Evolutionary conservation across 2,888 invertebrate genomes (phyloP), one percentile per base, ranked within the genome.

Genomic region (Sarcophaga subvicina): DNA sequence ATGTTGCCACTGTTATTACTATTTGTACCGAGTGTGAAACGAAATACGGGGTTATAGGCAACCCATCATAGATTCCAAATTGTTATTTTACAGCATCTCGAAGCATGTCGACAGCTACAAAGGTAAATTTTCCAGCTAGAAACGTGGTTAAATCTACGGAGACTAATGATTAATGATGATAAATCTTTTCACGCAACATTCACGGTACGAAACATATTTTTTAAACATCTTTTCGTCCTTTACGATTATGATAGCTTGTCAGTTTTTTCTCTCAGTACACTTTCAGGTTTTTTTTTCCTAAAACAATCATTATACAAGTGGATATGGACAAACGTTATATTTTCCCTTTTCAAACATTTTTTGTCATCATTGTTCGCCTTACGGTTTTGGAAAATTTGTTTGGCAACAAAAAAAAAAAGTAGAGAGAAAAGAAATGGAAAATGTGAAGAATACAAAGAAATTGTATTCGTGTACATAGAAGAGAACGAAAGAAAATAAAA

Each of bases 351-450:
- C 14, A 25, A 59, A 70, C 14, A 54, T 27, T 22, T 71, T 82
- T 64, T 76, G 37, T 64, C 76, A 71, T 59, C 25, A 76, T 77
- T 82, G 25, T 71, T 47, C 60, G 60, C n/a, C 49, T 54, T 67
- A 69, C 62, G 72, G 27, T 63, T 45, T 37, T 27, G 14, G 62
- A 80, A 80, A 80, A 64, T 76, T 63, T 37, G 27, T 66, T 66
- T 37, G 37, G 37, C 37, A 37, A 37, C 37, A 37, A 37, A 37
- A 37, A 37, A 37, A 37, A 10, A 37, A 37, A 37, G 10, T 37
- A 37, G 37, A 37, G 37, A 62, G 64, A 17, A 27, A 64, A 37
- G 14, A 64, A n/a, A 25, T 22, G 22, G 27, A 25, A 75, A 69
- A 75, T 64, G 47, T 10, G 11, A 62, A 67, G 54, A 54, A 27